Evolutionary conservation across 2,797 vertebrate species (phyloP).

Genomic region (Hephaestus fuliginosus): DNA sequence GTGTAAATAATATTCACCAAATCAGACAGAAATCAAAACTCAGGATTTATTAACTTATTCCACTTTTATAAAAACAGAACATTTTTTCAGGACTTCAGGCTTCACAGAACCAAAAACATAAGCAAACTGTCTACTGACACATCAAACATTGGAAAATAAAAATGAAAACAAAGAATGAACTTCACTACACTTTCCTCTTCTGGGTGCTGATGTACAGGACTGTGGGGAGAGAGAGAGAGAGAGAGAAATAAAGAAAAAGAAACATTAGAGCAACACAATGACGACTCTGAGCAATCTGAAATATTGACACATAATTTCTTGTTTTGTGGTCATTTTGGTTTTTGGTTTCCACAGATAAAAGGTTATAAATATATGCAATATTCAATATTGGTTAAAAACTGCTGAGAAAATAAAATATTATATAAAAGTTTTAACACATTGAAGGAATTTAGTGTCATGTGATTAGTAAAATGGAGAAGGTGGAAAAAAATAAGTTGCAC

Average conservation of each 20-base stretch:
- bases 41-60: conserved; percentile 73
- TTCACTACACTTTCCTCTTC: conserved; percentile 97
- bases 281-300: not conserved
- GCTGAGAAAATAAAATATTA: not conserved
- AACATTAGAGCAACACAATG: conserved; percentile 3
- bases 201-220: conserved; percentile 99
- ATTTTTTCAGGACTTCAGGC: conserved; percentile 47
- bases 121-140: conserved; percentile 34
- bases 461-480: not conserved
- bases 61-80: conserved; percentile 68
- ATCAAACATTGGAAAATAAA: conserved; percentile 46
- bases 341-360: not conserved
- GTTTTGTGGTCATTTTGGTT: not conserved
- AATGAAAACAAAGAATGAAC: conserved; percentile 39
- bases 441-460: too few relatives aligned
- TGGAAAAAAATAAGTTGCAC: not conserved
- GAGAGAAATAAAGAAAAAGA: not conserved
- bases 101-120: conserved; percentile 63
- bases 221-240: conserved; percentile 70
- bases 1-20: conserved; percentile 27
- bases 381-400: not conserved
- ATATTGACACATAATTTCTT: not conserved
- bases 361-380: too few relatives aligned
- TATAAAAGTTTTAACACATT: not conserved
- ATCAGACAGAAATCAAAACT: conserved; percentile 59